Conservation (phyloP, 2,888 invertebrate genomes). For the Baccha elongata region DNA sequence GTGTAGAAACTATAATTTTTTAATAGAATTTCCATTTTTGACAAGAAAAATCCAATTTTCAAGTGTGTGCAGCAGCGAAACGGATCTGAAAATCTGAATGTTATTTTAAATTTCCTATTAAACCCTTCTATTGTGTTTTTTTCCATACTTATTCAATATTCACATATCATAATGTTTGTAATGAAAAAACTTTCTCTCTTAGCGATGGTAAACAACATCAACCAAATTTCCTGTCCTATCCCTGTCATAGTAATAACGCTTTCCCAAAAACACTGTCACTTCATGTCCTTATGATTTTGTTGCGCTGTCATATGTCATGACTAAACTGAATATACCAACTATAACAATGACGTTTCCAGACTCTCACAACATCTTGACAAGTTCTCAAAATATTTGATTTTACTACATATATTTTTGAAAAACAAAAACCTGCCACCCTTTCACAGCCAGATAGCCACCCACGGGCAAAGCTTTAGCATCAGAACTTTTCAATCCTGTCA, state of each 20-base stretch:
- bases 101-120: too few relatives aligned
- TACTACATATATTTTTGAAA: slow-evolving; percentile 18
- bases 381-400: slow-evolving; percentile 43
- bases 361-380: slow-evolving; percentile 58
- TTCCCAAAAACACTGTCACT: slow-evolving; percentile 43
- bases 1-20: too few relatives aligned
- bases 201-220: neutral
- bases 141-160: too few relatives aligned
- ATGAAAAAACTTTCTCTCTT: neutral
- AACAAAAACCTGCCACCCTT: slow-evolving; percentile 29
- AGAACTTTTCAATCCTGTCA: slow-evolving; percentile 73
- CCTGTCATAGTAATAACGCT: slow-evolving; percentile 29
- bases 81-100: too few relatives aligned
- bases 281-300: slow-evolving; percentile 56
- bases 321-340: slow-evolving; percentile 35
- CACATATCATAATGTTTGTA: too few relatives aligned
- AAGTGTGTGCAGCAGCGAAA: too few relatives aligned
- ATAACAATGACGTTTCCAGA: slow-evolving; percentile 45
- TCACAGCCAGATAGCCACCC: slow-evolving; percentile 31
- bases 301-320: slow-evolving; percentile 64
- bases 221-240: neutral
- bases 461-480: slow-evolving; percentile 9
- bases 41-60: too few relatives aligned
- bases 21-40: too few relatives aligned
- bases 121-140: too few relatives aligned